A percentile compares a stretch with the other conserved stretches of the same genome.
These are phyloP conservation scores for Drosophila yakuba DNA, from an alignment of 1,140 invertebrate species.

Conservation along the genomic window DNA sequence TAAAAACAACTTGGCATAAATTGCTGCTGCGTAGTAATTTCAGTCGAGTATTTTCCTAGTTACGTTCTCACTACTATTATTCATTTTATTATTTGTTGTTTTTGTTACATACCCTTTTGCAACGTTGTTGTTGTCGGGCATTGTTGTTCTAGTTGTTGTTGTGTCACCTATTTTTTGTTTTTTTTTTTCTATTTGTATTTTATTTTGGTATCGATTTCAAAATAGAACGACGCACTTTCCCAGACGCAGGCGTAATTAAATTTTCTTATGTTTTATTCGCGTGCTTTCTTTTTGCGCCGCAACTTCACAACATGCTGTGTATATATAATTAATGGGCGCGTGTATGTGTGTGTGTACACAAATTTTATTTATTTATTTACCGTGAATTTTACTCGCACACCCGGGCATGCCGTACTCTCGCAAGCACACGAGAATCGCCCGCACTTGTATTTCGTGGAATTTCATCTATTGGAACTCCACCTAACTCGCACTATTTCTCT, in stretches of 20 bases:
- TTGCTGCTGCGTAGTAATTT: conserved; percentile 83
- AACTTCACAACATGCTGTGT: conserved; percentile 73
- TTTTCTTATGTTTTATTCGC: conserved; percentile 62
- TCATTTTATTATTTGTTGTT: conserved; percentile 1
- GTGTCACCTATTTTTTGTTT: conserved; percentile 4
- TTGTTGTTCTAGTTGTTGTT: conserved; percentile 18
- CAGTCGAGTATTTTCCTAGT: conserved; percentile 68
- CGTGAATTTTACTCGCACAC: conserved; percentile 36
- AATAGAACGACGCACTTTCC: conserved; percentile 80
- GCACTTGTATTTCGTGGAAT: conserved; percentile 56
- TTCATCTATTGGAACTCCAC: conserved; percentile 23
- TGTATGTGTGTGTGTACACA: conserved; percentile 54
- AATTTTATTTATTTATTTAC: conserved; percentile 59
- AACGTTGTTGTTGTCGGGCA: conserved; percentile 18
- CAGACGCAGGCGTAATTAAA: conserved; percentile 64
- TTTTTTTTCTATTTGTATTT: conserved; percentile 32
- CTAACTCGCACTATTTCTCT: neutral
- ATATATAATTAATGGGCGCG: conserved; percentile 18
- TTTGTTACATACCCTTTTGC: conserved; percentile 29
- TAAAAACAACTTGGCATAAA: conserved; percentile 73
- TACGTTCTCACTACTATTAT: conserved; percentile 25
- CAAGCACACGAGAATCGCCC: conserved; percentile 8
- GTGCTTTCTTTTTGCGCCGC: conserved; percentile 75
- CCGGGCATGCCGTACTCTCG: conserved; percentile 3
- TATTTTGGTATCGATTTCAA: conserved; percentile 83